These are phyloP conservation scores for Epistrophe grossulariae DNA, from an alignment of 2,888 invertebrate genomes.

Conservation along the genomic window DNA sequence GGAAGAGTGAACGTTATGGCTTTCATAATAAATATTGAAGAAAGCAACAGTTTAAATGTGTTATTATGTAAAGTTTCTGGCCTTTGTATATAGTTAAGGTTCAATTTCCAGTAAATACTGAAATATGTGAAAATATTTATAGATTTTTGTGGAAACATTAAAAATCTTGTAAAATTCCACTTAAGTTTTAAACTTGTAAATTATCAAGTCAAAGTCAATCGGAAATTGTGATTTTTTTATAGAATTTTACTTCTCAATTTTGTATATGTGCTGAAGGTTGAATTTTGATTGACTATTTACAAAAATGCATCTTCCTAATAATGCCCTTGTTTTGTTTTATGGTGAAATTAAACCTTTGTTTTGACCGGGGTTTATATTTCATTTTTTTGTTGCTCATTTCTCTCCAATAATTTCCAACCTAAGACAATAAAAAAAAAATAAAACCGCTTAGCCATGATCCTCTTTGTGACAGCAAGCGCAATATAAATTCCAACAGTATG, in stretches of 20 bases:
- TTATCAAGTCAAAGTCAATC: too few species aligned
- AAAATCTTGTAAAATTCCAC: too few species aligned
- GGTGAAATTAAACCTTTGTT: too few species aligned
- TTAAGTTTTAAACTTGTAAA: too few species aligned
- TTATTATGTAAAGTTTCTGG: neutral
- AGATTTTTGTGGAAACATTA: too few species aligned
- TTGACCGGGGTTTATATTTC: neutral
- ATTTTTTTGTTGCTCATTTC: neutral
- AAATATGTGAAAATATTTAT: neutral
- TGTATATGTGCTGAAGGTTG: too few species aligned
- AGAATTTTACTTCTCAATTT: too few species aligned
- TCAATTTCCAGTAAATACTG: neutral
- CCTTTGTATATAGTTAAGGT: neutral
- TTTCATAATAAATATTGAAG: neutral
- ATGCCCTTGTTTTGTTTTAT: too few species aligned
- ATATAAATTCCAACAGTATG: constrained; percentile 61
- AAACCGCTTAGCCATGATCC: constrained; percentile 43
- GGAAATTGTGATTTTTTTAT: too few species aligned
- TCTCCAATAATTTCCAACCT: constrained; percentile 11
- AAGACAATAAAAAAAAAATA: constrained; percentile 35
- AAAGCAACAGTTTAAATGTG: neutral
- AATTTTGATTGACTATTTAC: too few species aligned
- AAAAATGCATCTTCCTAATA: too few species aligned
- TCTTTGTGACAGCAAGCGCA: constrained; percentile 47
- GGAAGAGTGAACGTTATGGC: constrained; percentile 8